Conservation (phyloP, 2,797 vertebrate genomes). For the Cyclura pinguis region DNA sequence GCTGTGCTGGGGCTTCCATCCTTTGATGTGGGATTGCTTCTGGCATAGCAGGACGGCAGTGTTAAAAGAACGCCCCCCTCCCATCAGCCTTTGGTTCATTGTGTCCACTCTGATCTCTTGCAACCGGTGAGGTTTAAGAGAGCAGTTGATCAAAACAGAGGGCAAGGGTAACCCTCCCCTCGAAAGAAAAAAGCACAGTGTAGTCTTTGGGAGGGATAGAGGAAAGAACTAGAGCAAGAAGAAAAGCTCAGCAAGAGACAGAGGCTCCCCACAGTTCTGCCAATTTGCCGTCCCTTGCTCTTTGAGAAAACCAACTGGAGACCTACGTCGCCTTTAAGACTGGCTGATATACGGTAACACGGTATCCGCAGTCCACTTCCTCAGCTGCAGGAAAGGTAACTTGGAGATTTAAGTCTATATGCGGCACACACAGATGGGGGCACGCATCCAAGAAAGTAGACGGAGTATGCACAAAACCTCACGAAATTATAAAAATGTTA, state of each 20-base stretch:
- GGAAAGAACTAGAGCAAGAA: not conserved
- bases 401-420: too few relatives aligned
- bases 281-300: not conserved
- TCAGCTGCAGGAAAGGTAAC: too few relatives aligned
- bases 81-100: not conserved
- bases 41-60: not conserved
- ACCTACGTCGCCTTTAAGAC: not conserved
- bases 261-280: not conserved
- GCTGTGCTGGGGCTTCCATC: not conserved
- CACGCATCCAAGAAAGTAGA: too few relatives aligned
- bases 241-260: not conserved
- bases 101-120: not conserved
- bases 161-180: not conserved
- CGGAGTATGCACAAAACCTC: too few relatives aligned
- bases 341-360: not conserved
- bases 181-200: not conserved
- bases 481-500: too few relatives aligned
- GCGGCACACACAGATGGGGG: too few relatives aligned
- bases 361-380: too few relatives aligned
- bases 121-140: not conserved
- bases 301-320: not conserved
- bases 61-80: not conserved
- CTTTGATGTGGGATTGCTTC: conserved; percentile 18
- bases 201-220: too few relatives aligned
- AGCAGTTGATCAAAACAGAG: not conserved